Percentiles rank a stretch among this genome's conserved stretches.
phyloP scores from a whole-genome alignment of 2,888 invertebrate genomes.

The Nomada fabriciana region DNA sequence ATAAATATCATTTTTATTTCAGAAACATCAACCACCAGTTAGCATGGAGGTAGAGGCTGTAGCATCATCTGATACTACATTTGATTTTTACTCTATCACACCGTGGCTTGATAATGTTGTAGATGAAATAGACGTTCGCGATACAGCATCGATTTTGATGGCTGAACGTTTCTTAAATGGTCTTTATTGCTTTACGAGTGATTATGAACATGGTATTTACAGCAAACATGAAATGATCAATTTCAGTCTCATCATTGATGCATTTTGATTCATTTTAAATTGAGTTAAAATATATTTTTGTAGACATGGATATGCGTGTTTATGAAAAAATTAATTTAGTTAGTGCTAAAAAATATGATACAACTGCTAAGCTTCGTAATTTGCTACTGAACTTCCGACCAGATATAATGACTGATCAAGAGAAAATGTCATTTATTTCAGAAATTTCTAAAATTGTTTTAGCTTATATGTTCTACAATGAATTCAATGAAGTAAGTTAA shows the following conservation, averaged over 20 bases:
- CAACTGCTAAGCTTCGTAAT: conserved; percentile 18
- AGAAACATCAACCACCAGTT: conserved; percentile 35
- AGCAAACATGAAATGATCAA: no score
- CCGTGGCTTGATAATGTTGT: conserved; percentile 64
- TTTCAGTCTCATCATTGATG: no score
- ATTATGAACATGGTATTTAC: conserved; percentile 45
- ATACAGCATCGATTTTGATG: conserved; percentile 64
- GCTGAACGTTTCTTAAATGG: conserved; percentile 63
- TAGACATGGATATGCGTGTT: conserved; percentile 47
- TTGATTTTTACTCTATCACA: conserved; percentile 51
- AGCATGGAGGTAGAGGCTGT: conserved; percentile 47
- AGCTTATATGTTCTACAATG: conserved; percentile 39
- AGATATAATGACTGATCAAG: conserved; percentile 22
- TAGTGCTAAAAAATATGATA: conserved; percentile 4
- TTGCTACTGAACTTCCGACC: conserved; percentile 45
- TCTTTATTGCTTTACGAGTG: conserved; percentile 63
- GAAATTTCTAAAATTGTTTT: conserved; percentile 52
- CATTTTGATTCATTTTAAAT: no score
- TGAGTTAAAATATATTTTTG: not conserved
- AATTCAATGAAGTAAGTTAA: conserved; percentile 40
- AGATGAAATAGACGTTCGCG: conserved; percentile 67
- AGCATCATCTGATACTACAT: conserved; percentile 22
- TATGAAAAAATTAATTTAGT: conserved; percentile 17
- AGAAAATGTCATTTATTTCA: conserved; percentile 43
- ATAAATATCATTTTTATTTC: not conserved